Conservation (phyloP, 1,140 invertebrate genomes). For the Brachystomella parvula region DNA sequence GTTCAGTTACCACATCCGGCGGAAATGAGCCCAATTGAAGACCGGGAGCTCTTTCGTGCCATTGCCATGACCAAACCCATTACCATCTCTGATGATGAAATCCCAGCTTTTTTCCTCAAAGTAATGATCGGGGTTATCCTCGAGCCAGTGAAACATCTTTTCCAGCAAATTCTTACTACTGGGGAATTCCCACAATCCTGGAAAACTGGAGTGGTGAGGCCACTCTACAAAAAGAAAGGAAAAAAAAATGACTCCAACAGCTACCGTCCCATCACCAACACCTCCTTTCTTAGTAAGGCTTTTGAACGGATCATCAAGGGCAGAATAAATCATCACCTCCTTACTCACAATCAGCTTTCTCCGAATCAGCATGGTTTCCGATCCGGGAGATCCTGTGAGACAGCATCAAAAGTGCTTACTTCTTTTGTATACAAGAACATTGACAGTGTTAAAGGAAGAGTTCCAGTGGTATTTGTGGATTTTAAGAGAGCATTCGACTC, state of each 20-base stretch:
- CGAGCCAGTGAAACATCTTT: neutral
- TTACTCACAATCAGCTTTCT: neutral
- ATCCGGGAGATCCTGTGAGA: neutral
- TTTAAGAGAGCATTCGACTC: slow-evolving; percentile 15
- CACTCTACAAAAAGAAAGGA: slow-evolving; percentile 12
- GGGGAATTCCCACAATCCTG: neutral
- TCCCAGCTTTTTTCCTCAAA: neutral
- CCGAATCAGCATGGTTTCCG: slow-evolving; percentile 18
- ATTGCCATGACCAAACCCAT: too few species aligned
- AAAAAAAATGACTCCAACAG: neutral
- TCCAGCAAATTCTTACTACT: neutral
- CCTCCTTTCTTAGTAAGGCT: slow-evolving; percentile 1
- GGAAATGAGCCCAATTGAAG: too few species aligned
- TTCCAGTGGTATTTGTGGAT: slow-evolving; percentile 12
- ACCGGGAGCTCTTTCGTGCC: too few species aligned
- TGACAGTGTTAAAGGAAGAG: slow-evolving; percentile 16
- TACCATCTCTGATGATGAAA: too few species aligned
- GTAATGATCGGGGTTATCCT: neutral
- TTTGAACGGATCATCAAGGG: slow-evolving; percentile 12
- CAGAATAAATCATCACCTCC: neutral
- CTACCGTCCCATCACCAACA: slow-evolving; percentile 5
- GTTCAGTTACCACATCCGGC: too few species aligned
- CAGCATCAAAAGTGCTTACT: neutral
- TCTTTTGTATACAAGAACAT: neutral
- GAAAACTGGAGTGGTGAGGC: neutral